phyloP scores from a whole-genome alignment of 2,113 vertebrate species.

The Phrynosoma blainvillii region DNA sequence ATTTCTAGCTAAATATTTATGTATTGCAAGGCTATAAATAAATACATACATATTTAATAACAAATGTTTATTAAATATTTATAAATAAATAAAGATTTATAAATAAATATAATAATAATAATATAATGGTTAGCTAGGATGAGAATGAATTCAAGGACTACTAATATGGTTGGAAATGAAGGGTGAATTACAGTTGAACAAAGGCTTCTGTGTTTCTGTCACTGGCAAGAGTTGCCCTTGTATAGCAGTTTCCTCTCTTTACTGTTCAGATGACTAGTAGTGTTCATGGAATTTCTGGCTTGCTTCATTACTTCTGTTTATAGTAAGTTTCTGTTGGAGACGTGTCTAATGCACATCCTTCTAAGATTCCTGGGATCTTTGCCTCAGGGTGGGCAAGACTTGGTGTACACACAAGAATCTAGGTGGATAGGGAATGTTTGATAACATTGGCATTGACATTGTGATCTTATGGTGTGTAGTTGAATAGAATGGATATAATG shows the following conservation, averaged over 20 bases:
- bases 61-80: no score
- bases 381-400: background rate
- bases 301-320: slow-evolving; percentile 19
- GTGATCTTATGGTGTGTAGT: background rate
- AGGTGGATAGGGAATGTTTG: background rate
- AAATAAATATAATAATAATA: no score
- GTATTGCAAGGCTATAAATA: background rate
- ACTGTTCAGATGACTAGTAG: background rate
- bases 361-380: background rate
- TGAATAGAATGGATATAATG: background rate
- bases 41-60: no score
- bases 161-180: slow-evolving; percentile 6
- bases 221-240: background rate
- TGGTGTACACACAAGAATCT: background rate
- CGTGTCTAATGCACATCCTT: background rate
- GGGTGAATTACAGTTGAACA: background rate
- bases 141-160: background rate
- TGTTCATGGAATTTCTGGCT: slow-evolving; percentile 15
- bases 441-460: background rate
- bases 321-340: background rate
- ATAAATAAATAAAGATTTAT: no score
- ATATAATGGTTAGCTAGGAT: background rate
- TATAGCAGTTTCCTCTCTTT: slow-evolving; percentile 1
- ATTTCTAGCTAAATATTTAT: background rate
- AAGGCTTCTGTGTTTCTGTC: background rate